Conservation (phyloP, 2,797 vertebrate genomes). For the Taeniopygia guttata region DNA sequence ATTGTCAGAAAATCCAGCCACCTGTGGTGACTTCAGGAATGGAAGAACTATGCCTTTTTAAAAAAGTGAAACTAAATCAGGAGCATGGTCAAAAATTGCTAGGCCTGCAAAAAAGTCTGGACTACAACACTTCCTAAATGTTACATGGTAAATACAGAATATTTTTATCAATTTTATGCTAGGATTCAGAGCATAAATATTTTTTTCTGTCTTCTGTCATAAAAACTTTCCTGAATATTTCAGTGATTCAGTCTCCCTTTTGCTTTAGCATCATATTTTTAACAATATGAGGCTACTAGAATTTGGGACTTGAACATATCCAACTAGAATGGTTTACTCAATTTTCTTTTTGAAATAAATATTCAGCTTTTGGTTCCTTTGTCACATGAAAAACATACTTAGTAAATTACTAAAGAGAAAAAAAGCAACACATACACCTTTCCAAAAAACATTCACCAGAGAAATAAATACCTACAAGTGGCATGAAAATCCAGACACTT, state of each 20-base stretch:
- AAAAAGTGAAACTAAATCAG: neutral
- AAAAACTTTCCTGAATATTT: neutral
- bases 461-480: conserved; percentile 77
- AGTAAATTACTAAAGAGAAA: neutral
- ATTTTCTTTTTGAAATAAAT: neutral
- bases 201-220: neutral
- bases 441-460: neutral
- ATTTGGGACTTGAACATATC: neutral
- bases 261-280: neutral
- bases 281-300: neutral
- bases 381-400: neutral
- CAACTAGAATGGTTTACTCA: neutral
- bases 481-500: conserved; percentile 86
- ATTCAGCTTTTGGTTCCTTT: neutral
- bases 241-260: neutral
- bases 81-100: neutral
- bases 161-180: neutral
- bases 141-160: neutral
- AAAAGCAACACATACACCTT: neutral
- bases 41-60: neutral
- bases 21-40: neutral
- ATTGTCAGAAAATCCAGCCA: neutral
- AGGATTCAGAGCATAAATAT: neutral
- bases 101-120: neutral
- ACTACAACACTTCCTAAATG: neutral